Evolutionary conservation across 1,140 invertebrate genomes (phyloP).

Genomic region (Tetragnatha versicolor): DNA sequence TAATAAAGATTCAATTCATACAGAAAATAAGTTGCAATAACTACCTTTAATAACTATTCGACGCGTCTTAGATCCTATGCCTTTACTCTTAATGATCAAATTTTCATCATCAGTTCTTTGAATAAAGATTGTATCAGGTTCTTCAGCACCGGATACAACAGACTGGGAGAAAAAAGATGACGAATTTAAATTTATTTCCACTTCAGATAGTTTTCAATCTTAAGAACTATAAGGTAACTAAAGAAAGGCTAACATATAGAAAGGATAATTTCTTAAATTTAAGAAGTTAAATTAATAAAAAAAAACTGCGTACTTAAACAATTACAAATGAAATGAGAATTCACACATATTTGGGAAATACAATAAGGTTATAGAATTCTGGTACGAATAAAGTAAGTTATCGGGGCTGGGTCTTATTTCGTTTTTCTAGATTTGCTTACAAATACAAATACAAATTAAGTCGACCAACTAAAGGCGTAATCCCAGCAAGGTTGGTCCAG

Average conservation of each 20-base stretch:
- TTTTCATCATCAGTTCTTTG: not conserved
- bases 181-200: not conserved
- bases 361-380: not conserved
- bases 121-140: slow-evolving; percentile 74
- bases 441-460: no score
- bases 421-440: no score
- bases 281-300: not conserved
- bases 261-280: not conserved
- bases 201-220: not conserved
- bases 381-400: not conserved
- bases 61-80: slow-evolving; percentile 15
- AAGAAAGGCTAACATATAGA: not conserved
- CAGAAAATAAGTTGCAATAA: not conserved
- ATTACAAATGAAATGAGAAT: not conserved
- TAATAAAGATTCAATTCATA: not conserved
- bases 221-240: not conserved
- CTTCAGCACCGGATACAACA: slow-evolving; percentile 77
- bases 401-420: no score
- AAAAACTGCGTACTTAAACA: not conserved
- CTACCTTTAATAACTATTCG: slow-evolving; percentile 37
- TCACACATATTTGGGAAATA: not conserved
- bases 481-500: no score
- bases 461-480: no score
- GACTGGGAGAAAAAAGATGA: not conserved
- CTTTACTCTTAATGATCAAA: slow-evolving; percentile 13